Evolutionary conservation across 2,888 invertebrate species (phyloP).

Genomic region (Cryptus viduatorius): DNA sequence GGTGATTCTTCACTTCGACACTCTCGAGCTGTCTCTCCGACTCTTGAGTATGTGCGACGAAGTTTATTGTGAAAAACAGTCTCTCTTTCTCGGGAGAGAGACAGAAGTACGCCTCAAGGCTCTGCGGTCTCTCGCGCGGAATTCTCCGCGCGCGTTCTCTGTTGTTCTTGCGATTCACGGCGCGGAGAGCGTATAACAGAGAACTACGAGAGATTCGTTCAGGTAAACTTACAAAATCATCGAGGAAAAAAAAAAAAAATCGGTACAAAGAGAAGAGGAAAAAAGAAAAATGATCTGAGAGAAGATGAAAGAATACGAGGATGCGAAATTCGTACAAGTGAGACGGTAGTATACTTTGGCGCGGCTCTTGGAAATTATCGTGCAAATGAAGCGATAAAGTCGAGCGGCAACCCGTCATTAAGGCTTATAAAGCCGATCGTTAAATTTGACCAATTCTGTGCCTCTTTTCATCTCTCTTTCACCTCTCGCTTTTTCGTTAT

Average conservation of each 20-base stretch:
- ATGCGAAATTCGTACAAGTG: conserved; percentile 38
- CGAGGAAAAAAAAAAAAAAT: background rate
- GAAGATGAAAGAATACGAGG: conserved; percentile 41
- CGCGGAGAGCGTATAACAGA: background rate
- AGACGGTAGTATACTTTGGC: conserved; percentile 46
- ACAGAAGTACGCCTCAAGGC: background rate
- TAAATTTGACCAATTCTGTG: conserved; percentile 74
- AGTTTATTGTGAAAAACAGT: background rate
- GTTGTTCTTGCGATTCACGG: no score
- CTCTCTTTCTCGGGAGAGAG: background rate
- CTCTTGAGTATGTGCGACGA: background rate
- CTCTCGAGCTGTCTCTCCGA: conserved; percentile 6
- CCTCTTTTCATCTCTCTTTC: conserved; percentile 24
- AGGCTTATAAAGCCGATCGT: conserved; percentile 77
- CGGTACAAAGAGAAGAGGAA: conserved; percentile 29
- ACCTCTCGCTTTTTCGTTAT: background rate
- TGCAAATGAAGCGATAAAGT: conserved; percentile 79
- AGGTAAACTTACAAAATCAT: conserved; percentile 20
- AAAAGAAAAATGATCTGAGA: conserved; percentile 24
- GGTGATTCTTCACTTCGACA: conserved; percentile 5
- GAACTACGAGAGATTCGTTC: background rate
- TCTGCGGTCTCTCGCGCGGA: background rate
- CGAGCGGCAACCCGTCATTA: conserved; percentile 76
- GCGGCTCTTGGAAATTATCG: conserved; percentile 72
- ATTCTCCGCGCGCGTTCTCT: background rate